Percentiles rank a stretch among this genome's conserved stretches.
Evolutionary conservation across 1,140 invertebrate species (phyloP).

Genomic region (Lepidurus packardi): DNA sequence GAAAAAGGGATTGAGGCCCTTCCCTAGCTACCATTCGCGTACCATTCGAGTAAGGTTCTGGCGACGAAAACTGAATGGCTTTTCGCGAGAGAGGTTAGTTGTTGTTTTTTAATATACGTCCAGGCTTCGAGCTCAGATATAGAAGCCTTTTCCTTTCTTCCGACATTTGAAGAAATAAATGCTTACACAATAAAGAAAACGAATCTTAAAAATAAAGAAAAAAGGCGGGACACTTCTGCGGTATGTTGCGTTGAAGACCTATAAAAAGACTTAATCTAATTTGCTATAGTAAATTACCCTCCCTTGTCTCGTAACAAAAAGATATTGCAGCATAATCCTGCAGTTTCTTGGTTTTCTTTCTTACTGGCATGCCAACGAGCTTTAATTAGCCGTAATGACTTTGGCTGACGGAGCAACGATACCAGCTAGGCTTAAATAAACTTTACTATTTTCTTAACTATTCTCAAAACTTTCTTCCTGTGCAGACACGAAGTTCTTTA

Average conservation of each 20-base stretch:
- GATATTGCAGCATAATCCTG: not conserved
- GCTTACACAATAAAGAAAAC: not conserved
- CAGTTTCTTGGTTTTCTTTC: not conserved
- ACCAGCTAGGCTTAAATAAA: not conserved
- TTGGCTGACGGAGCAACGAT: not conserved
- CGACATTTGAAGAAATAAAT: not conserved
- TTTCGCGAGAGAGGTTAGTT: too few relatives aligned
- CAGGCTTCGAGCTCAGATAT: too few relatives aligned
- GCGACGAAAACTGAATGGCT: too few relatives aligned
- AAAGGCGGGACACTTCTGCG: not conserved
- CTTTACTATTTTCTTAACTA: not conserved
- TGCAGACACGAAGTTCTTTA: not conserved
- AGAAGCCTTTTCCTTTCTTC: too few relatives aligned
- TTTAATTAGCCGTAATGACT: not conserved
- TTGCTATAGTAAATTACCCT: slow-evolving; percentile 2
- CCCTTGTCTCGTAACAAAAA: not conserved
- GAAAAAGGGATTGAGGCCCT: too few relatives aligned
- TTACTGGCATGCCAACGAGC: not conserved
- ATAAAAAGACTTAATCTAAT: not conserved
- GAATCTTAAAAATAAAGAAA: not conserved
- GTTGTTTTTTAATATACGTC: too few relatives aligned
- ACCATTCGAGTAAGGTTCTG: too few relatives aligned
- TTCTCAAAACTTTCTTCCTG: not conserved
- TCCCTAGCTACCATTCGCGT: too few relatives aligned
- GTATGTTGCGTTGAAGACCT: not conserved